Evolutionary conservation across 2,113 vertebrate genomes (phyloP).

Genomic region (Brachyistius frenatus): DNA sequence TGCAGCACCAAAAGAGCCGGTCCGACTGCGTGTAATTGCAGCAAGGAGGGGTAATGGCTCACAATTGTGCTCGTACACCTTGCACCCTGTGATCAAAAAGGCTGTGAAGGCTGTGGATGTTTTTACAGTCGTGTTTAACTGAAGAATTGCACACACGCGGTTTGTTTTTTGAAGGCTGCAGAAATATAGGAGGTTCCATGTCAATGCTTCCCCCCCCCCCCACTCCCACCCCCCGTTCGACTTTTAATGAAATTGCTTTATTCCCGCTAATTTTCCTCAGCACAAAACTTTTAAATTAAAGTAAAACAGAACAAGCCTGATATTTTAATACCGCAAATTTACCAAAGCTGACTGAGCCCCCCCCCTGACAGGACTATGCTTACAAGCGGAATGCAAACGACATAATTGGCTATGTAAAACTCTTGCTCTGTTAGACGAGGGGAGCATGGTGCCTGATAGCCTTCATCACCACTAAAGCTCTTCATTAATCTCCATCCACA

Average conservation of each 20-base stretch:
- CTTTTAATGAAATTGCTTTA: constrained; percentile 12
- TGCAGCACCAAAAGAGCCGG: constrained; percentile 22
- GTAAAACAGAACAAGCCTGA: constrained; percentile 39
- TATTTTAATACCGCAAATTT: constrained; percentile 45
- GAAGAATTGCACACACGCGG: constrained; percentile 4
- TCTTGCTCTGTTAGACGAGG: constrained; percentile 72
- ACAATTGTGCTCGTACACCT: constrained; percentile 62
- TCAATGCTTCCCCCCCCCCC: background rate
- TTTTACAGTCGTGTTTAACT: constrained; percentile 44
- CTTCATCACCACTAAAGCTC: constrained; percentile 78
- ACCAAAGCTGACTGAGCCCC: constrained; percentile 28
- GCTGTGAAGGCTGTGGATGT: constrained; percentile 42
- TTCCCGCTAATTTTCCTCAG: background rate
- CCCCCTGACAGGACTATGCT: constrained; percentile 59
- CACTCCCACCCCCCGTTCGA: background rate
- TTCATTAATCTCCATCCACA: constrained; percentile 82
- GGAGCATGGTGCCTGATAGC: constrained; percentile 73
- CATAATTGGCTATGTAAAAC: constrained; percentile 79
- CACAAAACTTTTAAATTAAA: background rate
- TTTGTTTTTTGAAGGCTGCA: constrained; percentile 7
- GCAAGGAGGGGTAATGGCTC: constrained; percentile 64
- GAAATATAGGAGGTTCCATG: background rate
- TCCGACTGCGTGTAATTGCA: constrained; percentile 67
- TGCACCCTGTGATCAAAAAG: constrained; percentile 63
- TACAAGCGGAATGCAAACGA: constrained; percentile 67